Percentiles rank a stretch among this genome's conserved stretches.
Evolutionary conservation across 1,140 invertebrate species (phyloP).

Genomic region (Trachymyrmex septentrionalis): DNA sequence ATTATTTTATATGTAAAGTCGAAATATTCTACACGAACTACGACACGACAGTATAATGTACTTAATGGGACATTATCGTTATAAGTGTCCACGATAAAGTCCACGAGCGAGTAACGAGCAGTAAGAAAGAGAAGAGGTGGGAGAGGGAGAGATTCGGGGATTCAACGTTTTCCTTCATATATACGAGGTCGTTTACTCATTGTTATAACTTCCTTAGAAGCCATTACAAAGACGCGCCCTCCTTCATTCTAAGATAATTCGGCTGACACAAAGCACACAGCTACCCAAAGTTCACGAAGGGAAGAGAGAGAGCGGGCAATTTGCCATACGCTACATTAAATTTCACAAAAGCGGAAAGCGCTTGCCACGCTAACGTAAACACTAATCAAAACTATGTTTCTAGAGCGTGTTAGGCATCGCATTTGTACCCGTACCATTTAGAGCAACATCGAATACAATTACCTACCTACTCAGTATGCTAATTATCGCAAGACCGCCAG

Average conservation of each 20-base stretch:
- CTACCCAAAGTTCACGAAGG: conserved; percentile 48
- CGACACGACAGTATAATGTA: conserved; percentile 15
- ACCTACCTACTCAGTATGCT: conserved; percentile 49
- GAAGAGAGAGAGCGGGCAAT: conserved; percentile 35
- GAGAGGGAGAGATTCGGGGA: conserved; percentile 5
- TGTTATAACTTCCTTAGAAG: conserved; percentile 64
- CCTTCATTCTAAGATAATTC: conserved; percentile 59
- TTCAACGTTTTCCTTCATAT: conserved; percentile 53
- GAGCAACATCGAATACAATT: conserved; percentile 27
- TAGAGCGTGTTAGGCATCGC: conserved; percentile 47
- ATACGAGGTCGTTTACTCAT: conserved; percentile 65
- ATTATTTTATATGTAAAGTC: neutral
- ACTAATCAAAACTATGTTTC: conserved; percentile 62
- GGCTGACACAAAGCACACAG: conserved; percentile 60
- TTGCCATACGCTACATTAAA: conserved; percentile 64
- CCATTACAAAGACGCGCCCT: conserved; percentile 60
- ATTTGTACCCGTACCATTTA: conserved; percentile 38
- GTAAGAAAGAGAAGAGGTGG: neutral
- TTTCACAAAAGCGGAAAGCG: conserved; percentile 60
- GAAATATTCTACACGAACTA: neutral
- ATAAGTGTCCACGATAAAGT: conserved; percentile 9
- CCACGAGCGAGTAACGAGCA: conserved; percentile 12
- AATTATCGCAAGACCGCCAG: conserved; percentile 40
- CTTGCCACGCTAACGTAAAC: conserved; percentile 44
- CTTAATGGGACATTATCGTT: conserved; percentile 37